Evolutionary conservation across 2,113 vertebrate species (phyloP).

Genomic region (Caloenas nicobarica): DNA sequence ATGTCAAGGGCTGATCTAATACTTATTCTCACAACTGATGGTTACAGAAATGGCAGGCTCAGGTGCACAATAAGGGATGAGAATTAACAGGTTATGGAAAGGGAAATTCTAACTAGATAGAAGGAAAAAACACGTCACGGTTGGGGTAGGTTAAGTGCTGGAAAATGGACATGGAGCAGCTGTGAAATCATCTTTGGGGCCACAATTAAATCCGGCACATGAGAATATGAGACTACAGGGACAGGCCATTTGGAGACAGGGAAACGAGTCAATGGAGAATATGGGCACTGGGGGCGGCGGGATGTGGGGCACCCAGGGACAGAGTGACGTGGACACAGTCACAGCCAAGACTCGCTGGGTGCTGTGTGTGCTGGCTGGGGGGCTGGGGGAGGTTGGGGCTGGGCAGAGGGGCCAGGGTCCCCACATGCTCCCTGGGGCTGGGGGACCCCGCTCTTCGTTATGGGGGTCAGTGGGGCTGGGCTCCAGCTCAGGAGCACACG

Average conservation of each 20-base stretch:
- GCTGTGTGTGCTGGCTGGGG: neutral
- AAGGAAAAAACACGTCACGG: neutral
- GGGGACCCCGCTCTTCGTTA: neutral
- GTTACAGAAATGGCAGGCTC: neutral
- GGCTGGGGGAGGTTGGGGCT: neutral
- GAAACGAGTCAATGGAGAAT: neutral
- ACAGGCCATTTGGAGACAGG: neutral
- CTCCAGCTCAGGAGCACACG: neutral
- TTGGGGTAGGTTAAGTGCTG: neutral
- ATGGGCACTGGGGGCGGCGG: rapidly evolving
- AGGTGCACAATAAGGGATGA: neutral
- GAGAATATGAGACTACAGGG: neutral
- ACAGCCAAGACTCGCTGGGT: neutral
- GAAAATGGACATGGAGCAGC: neutral
- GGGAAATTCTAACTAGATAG: neutral
- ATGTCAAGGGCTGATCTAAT: neutral
- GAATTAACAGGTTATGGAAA: neutral
- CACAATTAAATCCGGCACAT: rapidly evolving
- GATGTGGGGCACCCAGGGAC: neutral
- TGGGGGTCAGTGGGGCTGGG: neutral
- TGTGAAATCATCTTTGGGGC: neutral
- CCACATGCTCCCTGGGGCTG: neutral
- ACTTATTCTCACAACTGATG: neutral
- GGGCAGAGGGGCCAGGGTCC: neutral
- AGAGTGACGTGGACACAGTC: rapidly evolving